Base-by-base conservation (phyloP, 2,888 invertebrate genomes). In the Drosophila neutralis region DNA sequence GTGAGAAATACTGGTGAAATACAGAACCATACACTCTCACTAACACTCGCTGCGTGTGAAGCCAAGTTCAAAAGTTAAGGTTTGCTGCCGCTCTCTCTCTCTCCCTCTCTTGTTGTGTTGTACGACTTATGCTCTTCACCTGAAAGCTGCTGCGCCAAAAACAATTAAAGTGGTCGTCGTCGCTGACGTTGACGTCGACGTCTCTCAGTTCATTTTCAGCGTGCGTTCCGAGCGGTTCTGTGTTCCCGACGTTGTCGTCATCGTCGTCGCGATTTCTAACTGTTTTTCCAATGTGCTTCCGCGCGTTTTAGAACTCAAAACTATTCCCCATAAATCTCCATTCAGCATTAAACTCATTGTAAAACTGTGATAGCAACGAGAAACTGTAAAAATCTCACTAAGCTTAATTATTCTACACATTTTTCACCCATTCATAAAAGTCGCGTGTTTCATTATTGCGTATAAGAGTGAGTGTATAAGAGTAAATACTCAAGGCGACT, bases 11-110 rank as follows among this genome's bases (percentile, higher is more conserved):
- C 63, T 35, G 13, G 35, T 35, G 4, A 65, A 71, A 64, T 45
- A 54, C 45, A 51, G 56, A 53, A 18, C 1, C 33, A 38, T n/a
- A 49, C 0, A 45, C 21, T 21, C 21, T 15, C 60, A 52, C 53
- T 36, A 51, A 42, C 45, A 21, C 10, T 31, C 62, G 42, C 65
- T 80, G 81, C 69, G 72, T 81, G 72, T 53, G 58, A 84, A 84
- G 73, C 85, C 83, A 89, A 89, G 83, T 84, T 84, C 85, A 84
- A 87, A 81, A 70, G 87, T 83, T 83, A 51, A 61, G 33, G 45
- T 29, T 59, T 27, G 24, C 11, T 48, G 40, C 49, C 35, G 52
- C 45, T 35, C 54, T 61, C 49, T 51, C 45, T 61, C 48, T 45
- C 27, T 48, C 51, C 36, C 61, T 58, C 57, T 72, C 31, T 62